A percentile compares a stretch with the other conserved stretches of the same genome.
phyloP scores from a whole-genome alignment of 1,140 invertebrate genomes.

The Zophobas morio region DNA sequence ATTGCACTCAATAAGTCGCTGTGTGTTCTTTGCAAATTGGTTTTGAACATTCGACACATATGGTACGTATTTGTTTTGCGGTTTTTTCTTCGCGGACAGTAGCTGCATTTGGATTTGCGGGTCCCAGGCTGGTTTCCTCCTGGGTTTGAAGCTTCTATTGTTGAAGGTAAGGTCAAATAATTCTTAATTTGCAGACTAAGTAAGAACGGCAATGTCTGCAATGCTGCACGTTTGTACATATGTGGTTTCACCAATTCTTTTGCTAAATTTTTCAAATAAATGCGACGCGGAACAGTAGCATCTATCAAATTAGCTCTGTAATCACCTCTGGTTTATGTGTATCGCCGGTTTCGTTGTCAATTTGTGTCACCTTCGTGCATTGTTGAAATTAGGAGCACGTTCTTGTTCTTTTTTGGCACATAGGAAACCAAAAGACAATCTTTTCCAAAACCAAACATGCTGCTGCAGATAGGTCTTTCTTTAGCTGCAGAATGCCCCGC shows the following conservation, averaged over 20 bases:
- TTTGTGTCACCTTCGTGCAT: not conserved
- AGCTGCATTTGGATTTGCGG: not conserved
- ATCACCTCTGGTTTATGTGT: not conserved
- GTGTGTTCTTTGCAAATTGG: not conserved
- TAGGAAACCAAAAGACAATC: not conserved
- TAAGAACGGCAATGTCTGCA: not conserved
- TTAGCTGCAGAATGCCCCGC: not conserved
- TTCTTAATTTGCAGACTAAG: not conserved
- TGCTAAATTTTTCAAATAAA: constrained; percentile 1
- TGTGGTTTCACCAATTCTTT: constrained; percentile 1
- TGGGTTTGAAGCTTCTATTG: not conserved
- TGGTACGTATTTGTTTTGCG: not conserved
- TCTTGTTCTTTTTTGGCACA: too few relatives aligned
- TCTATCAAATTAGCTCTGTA: constrained; percentile 2
- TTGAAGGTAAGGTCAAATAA: not conserved
- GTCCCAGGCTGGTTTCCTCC: not conserved
- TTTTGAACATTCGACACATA: not conserved
- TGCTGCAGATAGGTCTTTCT: not conserved
- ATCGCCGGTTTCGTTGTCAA: not conserved
- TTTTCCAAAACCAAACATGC: not conserved
- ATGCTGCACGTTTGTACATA: not conserved
- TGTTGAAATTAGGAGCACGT: too few relatives aligned
- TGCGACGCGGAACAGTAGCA: not conserved
- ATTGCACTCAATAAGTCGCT: not conserved
- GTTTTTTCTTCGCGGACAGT: not conserved